Evolutionary conservation across 2,888 invertebrate genomes (phyloP).

Genomic region (Zaprionus bogoriensis): DNA sequence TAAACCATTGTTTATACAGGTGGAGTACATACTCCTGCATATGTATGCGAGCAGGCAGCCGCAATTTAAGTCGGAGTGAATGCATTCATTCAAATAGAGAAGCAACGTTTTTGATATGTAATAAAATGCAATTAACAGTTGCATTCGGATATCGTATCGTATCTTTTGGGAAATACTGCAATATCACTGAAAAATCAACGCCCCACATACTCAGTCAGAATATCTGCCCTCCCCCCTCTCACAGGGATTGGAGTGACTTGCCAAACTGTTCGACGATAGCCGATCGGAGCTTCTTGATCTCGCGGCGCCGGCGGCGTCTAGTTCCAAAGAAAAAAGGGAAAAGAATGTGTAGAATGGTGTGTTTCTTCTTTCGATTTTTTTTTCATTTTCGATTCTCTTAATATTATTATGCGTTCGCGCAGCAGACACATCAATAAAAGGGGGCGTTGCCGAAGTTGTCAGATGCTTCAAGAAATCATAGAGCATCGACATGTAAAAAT

Average conservation of each 20-base stretch:
- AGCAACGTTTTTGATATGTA: too few species aligned
- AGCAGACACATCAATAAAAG: slow-evolving; percentile 72
- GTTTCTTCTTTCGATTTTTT: not conserved
- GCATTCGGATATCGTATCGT: slow-evolving; percentile 5
- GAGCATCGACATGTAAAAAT: slow-evolving; percentile 57
- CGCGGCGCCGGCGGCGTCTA: slow-evolving; percentile 67
- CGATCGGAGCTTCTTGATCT: slow-evolving; percentile 2
- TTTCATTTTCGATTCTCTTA: slow-evolving; percentile 32
- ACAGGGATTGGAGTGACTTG: slow-evolving; percentile 37
- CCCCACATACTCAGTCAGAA: slow-evolving; percentile 37
- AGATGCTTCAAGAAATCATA: slow-evolving; percentile 59
- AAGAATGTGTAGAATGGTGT: too few species aligned
- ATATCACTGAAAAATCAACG: slow-evolving; percentile 78
- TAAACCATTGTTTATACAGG: slow-evolving; percentile 49
- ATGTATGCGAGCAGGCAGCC: too few species aligned
- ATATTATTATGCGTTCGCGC: slow-evolving; percentile 54
- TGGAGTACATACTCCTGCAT: not conserved
- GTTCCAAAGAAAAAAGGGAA: slow-evolving; percentile 61
- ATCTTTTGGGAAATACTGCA: slow-evolving; percentile 60
- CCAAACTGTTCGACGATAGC: slow-evolving; percentile 20
- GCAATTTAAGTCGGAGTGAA: too few species aligned
- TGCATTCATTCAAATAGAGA: too few species aligned
- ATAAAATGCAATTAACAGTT: slow-evolving; percentile 40
- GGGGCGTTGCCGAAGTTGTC: slow-evolving; percentile 62
- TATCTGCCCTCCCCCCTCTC: slow-evolving; percentile 27